These are phyloP conservation scores for Syrmaticus mikado DNA, from an alignment of 2,113 vertebrate genomes.

Conservation along the genomic window DNA sequence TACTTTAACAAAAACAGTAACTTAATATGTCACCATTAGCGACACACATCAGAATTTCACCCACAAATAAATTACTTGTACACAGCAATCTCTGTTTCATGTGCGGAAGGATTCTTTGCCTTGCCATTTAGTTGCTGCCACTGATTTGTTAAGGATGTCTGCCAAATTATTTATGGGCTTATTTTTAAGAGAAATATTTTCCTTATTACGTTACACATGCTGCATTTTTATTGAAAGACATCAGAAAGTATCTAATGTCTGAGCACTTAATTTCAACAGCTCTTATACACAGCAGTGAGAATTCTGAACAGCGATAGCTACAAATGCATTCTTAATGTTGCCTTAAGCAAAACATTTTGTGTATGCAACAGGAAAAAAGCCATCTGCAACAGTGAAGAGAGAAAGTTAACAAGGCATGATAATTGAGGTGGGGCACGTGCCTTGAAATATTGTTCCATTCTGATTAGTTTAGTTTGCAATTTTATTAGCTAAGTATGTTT, in stretches of 20 bases:
- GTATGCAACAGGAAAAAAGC: background rate
- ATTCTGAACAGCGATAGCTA: background rate
- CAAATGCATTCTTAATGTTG: background rate
- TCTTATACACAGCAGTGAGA: background rate
- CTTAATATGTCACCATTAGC: background rate
- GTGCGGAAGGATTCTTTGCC: background rate
- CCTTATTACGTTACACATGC: background rate
- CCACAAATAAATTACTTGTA: background rate
- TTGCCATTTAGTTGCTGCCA: background rate
- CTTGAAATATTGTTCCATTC: background rate
- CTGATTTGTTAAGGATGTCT: background rate
- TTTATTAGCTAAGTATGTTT: constrained; percentile 13
- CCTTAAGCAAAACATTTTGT: background rate
- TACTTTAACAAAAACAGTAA: background rate
- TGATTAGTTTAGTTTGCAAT: background rate
- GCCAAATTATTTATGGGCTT: background rate
- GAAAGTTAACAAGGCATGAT: background rate
- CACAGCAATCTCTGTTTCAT: background rate
- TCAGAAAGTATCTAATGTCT: background rate
- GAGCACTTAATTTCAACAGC: background rate
- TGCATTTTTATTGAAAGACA: background rate
- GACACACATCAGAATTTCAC: background rate
- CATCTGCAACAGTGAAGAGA: background rate
- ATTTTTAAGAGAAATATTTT: background rate
- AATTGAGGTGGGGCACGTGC: background rate